These are phyloP conservation scores for Cephonodes hylas DNA, from an alignment of 2,888 invertebrate species.

Conservation along the genomic window DNA sequence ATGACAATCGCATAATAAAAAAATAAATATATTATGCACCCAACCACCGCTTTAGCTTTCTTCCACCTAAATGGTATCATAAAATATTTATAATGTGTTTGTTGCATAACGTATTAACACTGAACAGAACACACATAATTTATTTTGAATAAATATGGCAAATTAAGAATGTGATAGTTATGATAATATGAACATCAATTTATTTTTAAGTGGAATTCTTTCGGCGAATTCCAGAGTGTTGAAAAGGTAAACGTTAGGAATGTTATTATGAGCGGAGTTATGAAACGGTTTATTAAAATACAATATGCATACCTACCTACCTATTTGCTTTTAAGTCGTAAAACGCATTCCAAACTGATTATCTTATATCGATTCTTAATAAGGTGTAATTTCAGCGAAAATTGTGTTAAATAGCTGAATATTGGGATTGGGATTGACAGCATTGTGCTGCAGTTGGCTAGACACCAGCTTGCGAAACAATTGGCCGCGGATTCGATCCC, in stretches of 20 bases:
- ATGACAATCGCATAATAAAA: not conserved
- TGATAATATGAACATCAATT: conserved; percentile 2
- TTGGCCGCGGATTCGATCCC: no score
- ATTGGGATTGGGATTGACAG: no score
- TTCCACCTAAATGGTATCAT: conserved; percentile 33
- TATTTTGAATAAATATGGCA: conserved; percentile 33
- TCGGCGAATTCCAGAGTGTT: not conserved
- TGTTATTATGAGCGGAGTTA: not conserved
- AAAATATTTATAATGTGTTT: conserved; percentile 25
- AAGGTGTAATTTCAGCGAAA: not conserved
- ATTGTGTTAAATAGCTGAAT: no score
- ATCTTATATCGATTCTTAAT: not conserved
- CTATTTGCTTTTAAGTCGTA: no score
- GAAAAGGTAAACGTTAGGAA: not conserved
- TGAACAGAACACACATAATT: conserved; percentile 23
- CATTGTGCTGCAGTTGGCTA: no score
- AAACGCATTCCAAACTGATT: no score
- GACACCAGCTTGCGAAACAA: no score
- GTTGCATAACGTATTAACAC: conserved; percentile 34
- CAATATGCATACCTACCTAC: no score
- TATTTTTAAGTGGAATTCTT: not conserved
- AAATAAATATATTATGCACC: not conserved
- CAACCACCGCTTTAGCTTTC: conserved; percentile 26
- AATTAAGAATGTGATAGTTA: conserved; percentile 25
- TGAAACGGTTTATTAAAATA: not conserved